Conservation (phyloP, 2,113 vertebrate genomes). For the Cynopterus brachyotis region DNA sequence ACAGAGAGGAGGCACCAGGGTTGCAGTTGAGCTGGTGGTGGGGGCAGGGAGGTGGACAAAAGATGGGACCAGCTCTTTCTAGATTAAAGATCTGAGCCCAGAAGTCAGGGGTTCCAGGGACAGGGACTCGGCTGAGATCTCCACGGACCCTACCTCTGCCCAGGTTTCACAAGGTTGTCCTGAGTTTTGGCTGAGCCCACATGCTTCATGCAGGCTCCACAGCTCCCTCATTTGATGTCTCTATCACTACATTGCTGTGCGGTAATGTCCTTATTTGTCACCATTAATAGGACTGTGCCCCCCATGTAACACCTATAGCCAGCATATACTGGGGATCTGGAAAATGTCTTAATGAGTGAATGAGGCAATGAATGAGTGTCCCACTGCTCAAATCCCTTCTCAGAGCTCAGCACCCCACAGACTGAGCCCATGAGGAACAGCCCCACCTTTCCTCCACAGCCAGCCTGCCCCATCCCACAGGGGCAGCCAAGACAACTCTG, state of each 20-base stretch:
- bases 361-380: background rate
- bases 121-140: background rate
- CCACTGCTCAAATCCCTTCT: background rate
- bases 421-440: background rate
- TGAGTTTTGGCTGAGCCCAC: background rate
- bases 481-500: slow-evolving; percentile 50
- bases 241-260: background rate
- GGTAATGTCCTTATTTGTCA: background rate
- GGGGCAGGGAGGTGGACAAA: background rate
- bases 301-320: background rate
- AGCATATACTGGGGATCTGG: background rate
- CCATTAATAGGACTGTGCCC: background rate
- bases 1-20: background rate
- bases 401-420: background rate
- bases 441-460: slow-evolving; percentile 52
- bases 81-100: background rate
- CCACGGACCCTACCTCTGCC: background rate
- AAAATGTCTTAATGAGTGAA: slow-evolving; percentile 6
- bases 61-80: background rate
- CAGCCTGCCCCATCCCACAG: background rate
- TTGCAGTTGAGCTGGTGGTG: background rate
- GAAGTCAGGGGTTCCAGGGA: background rate
- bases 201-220: background rate
- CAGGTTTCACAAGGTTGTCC: background rate
- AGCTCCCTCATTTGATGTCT: background rate